These are phyloP conservation scores for Telmatochromis sp. DNA, from an alignment of 2,113 vertebrate species.

Conservation along the genomic window DNA sequence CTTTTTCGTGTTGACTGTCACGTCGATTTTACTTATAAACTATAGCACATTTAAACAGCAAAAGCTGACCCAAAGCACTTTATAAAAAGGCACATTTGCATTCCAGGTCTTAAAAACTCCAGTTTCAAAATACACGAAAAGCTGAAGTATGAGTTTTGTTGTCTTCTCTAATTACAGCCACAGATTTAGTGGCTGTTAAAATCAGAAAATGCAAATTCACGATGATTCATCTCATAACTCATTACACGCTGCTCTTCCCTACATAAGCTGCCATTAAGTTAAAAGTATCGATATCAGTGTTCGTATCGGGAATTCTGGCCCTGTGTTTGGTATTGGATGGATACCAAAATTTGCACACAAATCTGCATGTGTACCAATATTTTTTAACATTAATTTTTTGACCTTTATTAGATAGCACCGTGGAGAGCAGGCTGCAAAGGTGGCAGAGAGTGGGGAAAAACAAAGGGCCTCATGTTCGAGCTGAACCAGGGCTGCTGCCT, in stretches of 20 bases:
- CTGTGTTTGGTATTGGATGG: neutral
- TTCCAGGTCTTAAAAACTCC: neutral
- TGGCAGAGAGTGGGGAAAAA: neutral
- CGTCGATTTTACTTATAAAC: accelerated
- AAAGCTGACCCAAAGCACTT: neutral
- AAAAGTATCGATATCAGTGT: neutral
- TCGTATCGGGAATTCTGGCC: accelerated
- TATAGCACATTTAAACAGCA: neutral
- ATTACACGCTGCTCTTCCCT: neutral
- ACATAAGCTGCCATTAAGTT: neutral
- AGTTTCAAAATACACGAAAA: neutral
- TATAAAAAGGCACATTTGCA: neutral
- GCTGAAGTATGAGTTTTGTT: neutral
- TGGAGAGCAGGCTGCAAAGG: neutral
- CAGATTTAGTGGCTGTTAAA: neutral
- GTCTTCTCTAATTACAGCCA: neutral
- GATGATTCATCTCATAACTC: neutral
- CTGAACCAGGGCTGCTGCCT: neutral
- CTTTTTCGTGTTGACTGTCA: neutral
- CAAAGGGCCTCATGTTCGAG: neutral
- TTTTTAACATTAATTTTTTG: neutral
- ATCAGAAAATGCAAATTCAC: neutral
- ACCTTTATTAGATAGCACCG: neutral
- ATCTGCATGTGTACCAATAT: neutral
- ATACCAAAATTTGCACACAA: neutral